Conservation (phyloP, 1,140 invertebrate species). For the Nixonia krombeini region DNA sequence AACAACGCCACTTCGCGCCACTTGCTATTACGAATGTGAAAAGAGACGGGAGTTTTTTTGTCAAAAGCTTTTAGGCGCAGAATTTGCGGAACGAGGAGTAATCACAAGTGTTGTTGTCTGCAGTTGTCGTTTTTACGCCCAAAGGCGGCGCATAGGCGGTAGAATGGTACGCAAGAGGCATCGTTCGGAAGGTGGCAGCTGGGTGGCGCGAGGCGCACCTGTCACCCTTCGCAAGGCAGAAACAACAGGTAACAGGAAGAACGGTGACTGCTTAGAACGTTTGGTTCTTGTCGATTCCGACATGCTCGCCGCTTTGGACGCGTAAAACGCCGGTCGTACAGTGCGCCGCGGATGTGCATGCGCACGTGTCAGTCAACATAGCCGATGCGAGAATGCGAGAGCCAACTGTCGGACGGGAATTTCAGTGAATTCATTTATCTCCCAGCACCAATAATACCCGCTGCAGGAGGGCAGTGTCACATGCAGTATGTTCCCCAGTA, state of each 20-base stretch:
- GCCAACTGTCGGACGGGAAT: slow-evolving; percentile 47
- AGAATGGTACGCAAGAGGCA: slow-evolving; percentile 54
- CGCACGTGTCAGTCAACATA: slow-evolving; percentile 34
- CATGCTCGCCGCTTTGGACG: slow-evolving; percentile 35
- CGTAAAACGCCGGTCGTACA: slow-evolving; percentile 41
- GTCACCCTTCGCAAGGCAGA: slow-evolving; percentile 60
- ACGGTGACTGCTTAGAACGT: slow-evolving; percentile 55
- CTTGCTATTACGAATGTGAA: too few relatives aligned
- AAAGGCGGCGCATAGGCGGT: too few relatives aligned
- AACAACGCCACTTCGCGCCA: background rate
- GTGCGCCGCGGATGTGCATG: too few relatives aligned
- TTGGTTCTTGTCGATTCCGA: slow-evolving; percentile 50
- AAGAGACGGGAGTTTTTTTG: too few relatives aligned
- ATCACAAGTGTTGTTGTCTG: too few relatives aligned
- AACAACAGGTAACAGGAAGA: slow-evolving; percentile 63
- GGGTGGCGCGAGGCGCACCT: slow-evolving; percentile 62
- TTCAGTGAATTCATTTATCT: slow-evolving; percentile 37
- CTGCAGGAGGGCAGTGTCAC: too few relatives aligned
- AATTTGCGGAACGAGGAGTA: slow-evolving; percentile 7
- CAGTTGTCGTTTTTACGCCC: too few relatives aligned
- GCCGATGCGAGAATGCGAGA: slow-evolving; percentile 39
- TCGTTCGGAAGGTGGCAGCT: slow-evolving; percentile 60
- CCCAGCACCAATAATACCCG: too few relatives aligned
- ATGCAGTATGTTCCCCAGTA: too few relatives aligned
- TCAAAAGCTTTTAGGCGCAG: background rate